A percentile compares a stretch with the other conserved stretches of the same genome.
phyloP scores from a whole-genome alignment of 2,113 vertebrate species.

The Toxostoma redivivum region DNA sequence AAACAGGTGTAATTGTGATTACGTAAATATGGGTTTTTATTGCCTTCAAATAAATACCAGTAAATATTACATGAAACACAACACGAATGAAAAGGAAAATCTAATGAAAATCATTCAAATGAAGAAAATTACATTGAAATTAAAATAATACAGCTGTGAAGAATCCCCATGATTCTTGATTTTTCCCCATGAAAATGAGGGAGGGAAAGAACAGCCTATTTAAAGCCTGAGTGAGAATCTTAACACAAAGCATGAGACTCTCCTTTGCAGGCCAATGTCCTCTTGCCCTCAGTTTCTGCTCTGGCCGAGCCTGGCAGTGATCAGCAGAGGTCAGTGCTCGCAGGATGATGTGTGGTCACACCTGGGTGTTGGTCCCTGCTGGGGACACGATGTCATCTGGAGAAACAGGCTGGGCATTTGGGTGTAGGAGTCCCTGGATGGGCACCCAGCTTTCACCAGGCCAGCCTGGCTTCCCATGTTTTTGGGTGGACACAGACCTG shows the following conservation, averaged over 20 bases:
- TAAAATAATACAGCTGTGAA: neutral
- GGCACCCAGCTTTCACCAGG: neutral
- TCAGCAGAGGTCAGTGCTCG: neutral
- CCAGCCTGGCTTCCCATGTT: neutral
- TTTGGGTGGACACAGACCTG: neutral
- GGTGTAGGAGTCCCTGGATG: neutral
- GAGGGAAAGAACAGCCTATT: neutral
- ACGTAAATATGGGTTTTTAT: neutral
- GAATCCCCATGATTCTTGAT: no score
- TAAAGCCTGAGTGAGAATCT: neutral
- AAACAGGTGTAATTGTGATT: neutral
- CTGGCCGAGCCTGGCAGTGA: rapidly evolving
- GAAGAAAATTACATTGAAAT: neutral
- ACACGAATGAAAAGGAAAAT: neutral
- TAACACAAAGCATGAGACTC: neutral
- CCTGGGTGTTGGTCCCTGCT: rapidly evolving
- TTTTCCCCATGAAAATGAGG: no score
- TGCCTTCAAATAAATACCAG: neutral
- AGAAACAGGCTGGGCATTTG: neutral
- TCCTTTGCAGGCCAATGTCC: neutral
- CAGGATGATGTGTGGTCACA: neutral
- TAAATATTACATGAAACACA: neutral
- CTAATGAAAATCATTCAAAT: neutral
- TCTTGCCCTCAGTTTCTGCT: neutral
- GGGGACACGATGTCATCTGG: neutral